A percentile compares a stretch with the other conserved stretches of the same genome.
These are phyloP conservation scores for Tetragnatha montana DNA, from an alignment of 2,888 invertebrate species.

Conservation along the genomic window DNA sequence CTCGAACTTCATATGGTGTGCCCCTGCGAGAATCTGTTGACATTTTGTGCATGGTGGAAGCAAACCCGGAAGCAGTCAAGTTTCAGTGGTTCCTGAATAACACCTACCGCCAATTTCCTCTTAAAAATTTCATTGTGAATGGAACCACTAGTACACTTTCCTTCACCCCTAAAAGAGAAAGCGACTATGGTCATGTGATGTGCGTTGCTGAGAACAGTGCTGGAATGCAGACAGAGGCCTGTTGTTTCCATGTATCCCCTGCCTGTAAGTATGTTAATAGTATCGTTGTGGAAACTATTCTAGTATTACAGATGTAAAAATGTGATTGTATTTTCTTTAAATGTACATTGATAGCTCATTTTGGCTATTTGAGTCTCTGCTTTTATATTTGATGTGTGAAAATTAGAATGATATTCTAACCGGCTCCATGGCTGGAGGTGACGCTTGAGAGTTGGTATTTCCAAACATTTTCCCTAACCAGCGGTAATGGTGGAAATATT, in stretches of 20 bases:
- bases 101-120: slow-evolving; percentile 55
- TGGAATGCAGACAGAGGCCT: slow-evolving; percentile 89
- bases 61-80: slow-evolving; percentile 83
- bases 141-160: slow-evolving; percentile 89
- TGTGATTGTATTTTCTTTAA: no score
- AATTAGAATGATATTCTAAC: no score
- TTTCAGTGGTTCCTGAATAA: slow-evolving; percentile 72
- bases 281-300: no score
- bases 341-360: no score
- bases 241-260: slow-evolving; percentile 93
- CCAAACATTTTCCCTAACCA: no score
- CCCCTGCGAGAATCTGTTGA: slow-evolving; percentile 90
- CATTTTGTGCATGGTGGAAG: slow-evolving; percentile 91
- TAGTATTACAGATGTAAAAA: no score
- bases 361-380: no score
- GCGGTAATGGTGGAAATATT: no score
- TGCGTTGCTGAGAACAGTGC: slow-evolving; percentile 89
- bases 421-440: no score
- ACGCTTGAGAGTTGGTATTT: no score
- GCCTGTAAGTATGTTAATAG: slow-evolving; percentile 48
- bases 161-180: slow-evolving; percentile 91
- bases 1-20: slow-evolving; percentile 82
- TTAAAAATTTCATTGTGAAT: slow-evolving; percentile 78
- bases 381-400: no score
- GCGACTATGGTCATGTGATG: slow-evolving; percentile 91